Evolutionary conservation across 2,797 vertebrate genomes (phyloP), one percentile per base, ranked within the genome.

Genomic region (Xenentodon cancila): DNA sequence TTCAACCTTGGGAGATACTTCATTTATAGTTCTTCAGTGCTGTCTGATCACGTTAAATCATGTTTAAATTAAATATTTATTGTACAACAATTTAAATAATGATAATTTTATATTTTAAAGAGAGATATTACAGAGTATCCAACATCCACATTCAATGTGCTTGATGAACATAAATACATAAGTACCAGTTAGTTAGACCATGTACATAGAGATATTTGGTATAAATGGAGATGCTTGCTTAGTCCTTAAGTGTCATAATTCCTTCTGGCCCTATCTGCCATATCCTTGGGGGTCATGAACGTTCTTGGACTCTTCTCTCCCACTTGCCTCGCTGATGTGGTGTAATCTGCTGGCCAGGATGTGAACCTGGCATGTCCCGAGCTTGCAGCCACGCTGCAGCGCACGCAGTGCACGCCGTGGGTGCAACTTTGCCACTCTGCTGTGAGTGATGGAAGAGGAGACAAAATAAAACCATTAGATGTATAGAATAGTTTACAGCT

Each of bases 291-390:
- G 93, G 64, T 93, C 91, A 1, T 78, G 79, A 40, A 86, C 91
- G 1, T 75, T 90, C 62, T 86, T 88, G 1, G 93, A 94, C 67
- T 86, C 68, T 0, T 94, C 93, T 68, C 93, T 94, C 43, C 86
- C 86, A 1, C 22, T 88, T 0, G 73, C 91, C 56, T 91, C 86
- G 57, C 91, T 84, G 30, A 94, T 87, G 32, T 87, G 77, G 73
- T 92, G 93, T n/a, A 95, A 86, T 1, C 85, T 87, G 80, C 68
- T 93, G 74, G 92, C 94, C 68, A 94, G 86, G 76, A 92, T 95
- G 86, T 95, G 94, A 22, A 94, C 53, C 65, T 94, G 94, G 73
- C 95, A 95, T 0, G 94, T 95, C 19, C 94, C 93, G 0, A 95
- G 86, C 54, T 94, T 87, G 72, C 95, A 95, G 17, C 93, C 93